Evolutionary conservation across 2,888 invertebrate species (phyloP).

Genomic region (Pinctada fucata): DNA sequence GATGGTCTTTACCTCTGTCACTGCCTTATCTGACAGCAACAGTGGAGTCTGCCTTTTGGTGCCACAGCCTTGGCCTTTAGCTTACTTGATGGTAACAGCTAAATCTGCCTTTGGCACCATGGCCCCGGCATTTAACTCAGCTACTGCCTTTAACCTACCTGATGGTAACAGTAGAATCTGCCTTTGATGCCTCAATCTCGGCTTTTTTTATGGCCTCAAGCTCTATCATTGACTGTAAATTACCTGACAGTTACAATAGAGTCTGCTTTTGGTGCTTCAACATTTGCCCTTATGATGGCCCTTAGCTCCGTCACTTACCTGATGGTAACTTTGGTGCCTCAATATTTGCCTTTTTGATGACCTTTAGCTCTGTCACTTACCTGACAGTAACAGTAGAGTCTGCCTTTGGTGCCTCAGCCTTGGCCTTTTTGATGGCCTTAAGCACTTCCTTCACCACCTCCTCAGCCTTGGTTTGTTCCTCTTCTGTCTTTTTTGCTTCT

Average conservation of each 20-base stretch:
- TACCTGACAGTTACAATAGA: slow-evolving; percentile 58
- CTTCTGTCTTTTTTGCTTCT: slow-evolving; percentile 56
- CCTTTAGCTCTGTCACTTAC: slow-evolving; percentile 32
- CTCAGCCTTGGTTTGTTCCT: slow-evolving; percentile 54
- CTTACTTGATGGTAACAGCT: no score
- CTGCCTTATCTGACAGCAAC: no score
- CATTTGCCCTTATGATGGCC: slow-evolving; percentile 39
- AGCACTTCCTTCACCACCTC: slow-evolving; percentile 63
- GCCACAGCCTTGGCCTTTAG: no score
- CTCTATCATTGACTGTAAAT: slow-evolving; percentile 32
- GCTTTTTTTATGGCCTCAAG: slow-evolving; percentile 58
- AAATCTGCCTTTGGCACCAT: no score
- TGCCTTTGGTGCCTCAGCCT: slow-evolving; percentile 40
- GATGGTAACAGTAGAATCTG: slow-evolving; percentile 52
- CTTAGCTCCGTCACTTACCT: slow-evolving; percentile 42
- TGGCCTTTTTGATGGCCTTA: slow-evolving; percentile 56
- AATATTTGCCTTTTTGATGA: no score
- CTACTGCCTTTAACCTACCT: slow-evolving; percentile 41
- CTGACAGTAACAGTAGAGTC: slow-evolving; percentile 55
- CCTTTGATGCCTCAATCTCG: slow-evolving; percentile 42
- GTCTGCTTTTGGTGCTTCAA: slow-evolving; percentile 34
- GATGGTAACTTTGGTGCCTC: slow-evolving; percentile 44
- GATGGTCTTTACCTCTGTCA: no score
- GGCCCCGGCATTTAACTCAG: no score
- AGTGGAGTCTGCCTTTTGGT: no score